Evolutionary conservation across 2,797 vertebrate genomes (phyloP).

Genomic region (Mormyrus hasselquistii): DNA sequence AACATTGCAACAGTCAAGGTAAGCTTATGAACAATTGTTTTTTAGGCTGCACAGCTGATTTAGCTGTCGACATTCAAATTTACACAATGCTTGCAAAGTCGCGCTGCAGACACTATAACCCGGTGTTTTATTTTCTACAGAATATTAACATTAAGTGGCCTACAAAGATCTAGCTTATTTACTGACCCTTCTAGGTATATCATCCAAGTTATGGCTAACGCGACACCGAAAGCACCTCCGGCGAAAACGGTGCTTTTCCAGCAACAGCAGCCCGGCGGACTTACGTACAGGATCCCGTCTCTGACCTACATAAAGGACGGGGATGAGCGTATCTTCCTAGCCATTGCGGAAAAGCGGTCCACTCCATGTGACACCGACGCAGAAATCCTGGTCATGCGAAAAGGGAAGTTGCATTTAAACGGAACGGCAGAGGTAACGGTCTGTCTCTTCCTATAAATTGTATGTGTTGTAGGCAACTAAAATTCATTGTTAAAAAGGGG

Average conservation of each 20-base stretch:
- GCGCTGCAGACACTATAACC: not conserved
- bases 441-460: not conserved
- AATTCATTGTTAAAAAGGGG: not conserved
- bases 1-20: not conserved
- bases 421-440: conserved; percentile 61
- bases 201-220: conserved; percentile 47
- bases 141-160: not conserved
- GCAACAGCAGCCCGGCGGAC: conserved; percentile 50
- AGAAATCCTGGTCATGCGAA: conserved; percentile 74
- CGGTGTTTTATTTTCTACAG: not conserved
- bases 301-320: conserved; percentile 66
- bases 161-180: not conserved
- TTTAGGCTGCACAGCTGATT: not conserved
- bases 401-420: conserved; percentile 51
- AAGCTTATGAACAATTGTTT: not conserved
- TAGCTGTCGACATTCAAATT: not conserved
- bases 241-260: conserved; percentile 66
- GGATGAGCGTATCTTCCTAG: conserved; percentile 65
- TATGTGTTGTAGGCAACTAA: not conserved
- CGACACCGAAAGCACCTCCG: conserved; percentile 48
- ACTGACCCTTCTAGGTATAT: not conserved
- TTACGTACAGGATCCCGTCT: conserved; percentile 82
- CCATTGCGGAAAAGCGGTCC: conserved; percentile 81
- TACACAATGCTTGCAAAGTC: not conserved
- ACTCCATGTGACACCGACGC: conserved; percentile 65